Base-by-base conservation (phyloP, 2,888 invertebrate genomes). In the Crioceris asparagi region DNA sequence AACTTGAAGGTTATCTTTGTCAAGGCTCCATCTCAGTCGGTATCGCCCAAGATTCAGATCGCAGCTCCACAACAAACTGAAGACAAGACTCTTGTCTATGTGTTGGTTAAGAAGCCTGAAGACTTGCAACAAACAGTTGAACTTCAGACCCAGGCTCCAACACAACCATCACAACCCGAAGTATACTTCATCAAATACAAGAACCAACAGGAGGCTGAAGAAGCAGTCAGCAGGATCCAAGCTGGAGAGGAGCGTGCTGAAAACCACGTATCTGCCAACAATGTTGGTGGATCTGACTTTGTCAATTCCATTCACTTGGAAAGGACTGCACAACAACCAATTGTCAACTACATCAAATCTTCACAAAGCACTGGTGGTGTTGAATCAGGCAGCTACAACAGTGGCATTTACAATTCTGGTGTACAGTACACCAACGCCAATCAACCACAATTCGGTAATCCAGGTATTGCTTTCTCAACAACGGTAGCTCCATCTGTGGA, bases 151-250 rank as follows among this genome's bases (percentile, higher is more conserved):
- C 83, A 86, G 30, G 75, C 78, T 2, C 83, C 86, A 31, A 85
- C 84, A 31, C 81, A 82, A 56, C 86, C 86, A 45, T 77, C 81
- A 60, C 87, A 87, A 69, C 87, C 87, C 37, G 87, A 87, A 68
- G 86, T 86, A 39, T 86, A 85, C 75, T 87, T 87, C 74, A 85
- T 83, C 74, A 76, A 80, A 51, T 83, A 83, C 74, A 81, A 79
- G 69, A 79, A 80, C 45, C 79, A 80, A 66, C 69, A 67, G 54
- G 69, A 70, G 47, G 64, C 66, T n/a, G 43, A 43, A 49, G 55
- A 56, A 40, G 47, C 57, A n/a, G 43, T 46, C 11, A 57, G 62
- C 16, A 35, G 41, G 11, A 47, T 47, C 8, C 51, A 53, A 38
- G 38, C 36, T 5, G 38, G 39, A 18, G 38, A 36, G 11, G 41